Evolutionary conservation across 2,113 vertebrate species (phyloP).

Genomic region (Heterotilapia buettikoferi): DNA sequence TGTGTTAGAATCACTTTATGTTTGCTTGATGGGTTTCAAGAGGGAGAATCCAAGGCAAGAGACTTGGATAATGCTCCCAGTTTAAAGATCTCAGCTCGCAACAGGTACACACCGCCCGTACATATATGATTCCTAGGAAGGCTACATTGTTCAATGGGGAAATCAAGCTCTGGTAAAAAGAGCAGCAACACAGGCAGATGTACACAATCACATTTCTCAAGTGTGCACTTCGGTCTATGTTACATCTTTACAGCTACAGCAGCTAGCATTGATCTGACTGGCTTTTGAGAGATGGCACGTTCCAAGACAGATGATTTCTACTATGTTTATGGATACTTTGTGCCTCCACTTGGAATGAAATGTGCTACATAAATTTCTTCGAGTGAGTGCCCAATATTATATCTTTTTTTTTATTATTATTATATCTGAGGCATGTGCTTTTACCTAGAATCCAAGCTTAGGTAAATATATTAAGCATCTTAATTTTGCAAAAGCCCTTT

Average conservation of each 20-base stretch:
- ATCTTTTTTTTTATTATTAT: not conserved
- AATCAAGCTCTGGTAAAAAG: slow-evolving; percentile 28
- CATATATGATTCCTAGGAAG: not conserved
- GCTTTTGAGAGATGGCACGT: not conserved
- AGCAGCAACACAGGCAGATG: not conserved
- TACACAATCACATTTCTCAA: slow-evolving; percentile 1
- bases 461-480: not conserved
- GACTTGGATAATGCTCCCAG: slow-evolving; percentile 9
- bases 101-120: not conserved
- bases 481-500: not conserved
- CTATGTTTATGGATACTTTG: not conserved
- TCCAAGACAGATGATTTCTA: not conserved
- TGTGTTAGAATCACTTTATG: slow-evolving; percentile 31
- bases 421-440: not conserved
- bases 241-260: not conserved
- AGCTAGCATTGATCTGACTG: not conserved
- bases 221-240: not conserved
- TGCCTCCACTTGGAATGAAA: not conserved
- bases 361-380: not conserved
- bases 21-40: not conserved
- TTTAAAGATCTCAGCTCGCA: slow-evolving; percentile 42
- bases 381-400: not conserved
- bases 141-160: slow-evolving; percentile 38
- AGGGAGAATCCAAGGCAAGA: not conserved
- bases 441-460: not conserved